Conservation (phyloP, 2,797 vertebrate species). For the Periophthalmus magnuspinnatus region DNA sequence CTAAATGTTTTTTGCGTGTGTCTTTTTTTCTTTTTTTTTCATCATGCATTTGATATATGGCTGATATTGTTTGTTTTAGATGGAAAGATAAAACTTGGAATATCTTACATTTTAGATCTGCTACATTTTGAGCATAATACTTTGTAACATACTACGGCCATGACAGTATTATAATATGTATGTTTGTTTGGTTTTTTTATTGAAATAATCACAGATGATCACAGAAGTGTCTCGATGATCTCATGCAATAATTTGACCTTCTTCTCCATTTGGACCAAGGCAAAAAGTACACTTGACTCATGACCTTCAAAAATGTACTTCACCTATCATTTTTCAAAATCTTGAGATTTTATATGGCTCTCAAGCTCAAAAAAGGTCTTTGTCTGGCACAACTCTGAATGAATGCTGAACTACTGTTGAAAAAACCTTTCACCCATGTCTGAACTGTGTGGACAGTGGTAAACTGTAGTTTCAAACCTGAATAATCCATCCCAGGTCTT, state of each 20-base stretch:
- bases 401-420: no score
- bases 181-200: neutral
- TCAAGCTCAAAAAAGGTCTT: no score
- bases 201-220: no score
- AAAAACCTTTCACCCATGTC: no score
- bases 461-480: no score
- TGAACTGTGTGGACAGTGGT: no score
- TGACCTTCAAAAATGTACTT: neutral
- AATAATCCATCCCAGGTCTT: no score
- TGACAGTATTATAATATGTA: no score
- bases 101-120: neutral
- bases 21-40: slow-evolving; percentile 9
- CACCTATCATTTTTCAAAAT: neutral
- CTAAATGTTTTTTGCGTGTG: neutral
- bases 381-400: neutral
- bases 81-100: neutral
- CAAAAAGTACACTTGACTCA: neutral
- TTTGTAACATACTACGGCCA: neutral
- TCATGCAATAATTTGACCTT: neutral
- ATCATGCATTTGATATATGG: slow-evolving; percentile 8
- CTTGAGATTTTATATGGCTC: no score
- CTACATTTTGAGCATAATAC: neutral
- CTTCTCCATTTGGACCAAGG: neutral
- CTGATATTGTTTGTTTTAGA: neutral
- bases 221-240: neutral